Base-by-base conservation (phyloP, 2,888 invertebrate species). In the Sepioteuthis lessoniana region DNA sequence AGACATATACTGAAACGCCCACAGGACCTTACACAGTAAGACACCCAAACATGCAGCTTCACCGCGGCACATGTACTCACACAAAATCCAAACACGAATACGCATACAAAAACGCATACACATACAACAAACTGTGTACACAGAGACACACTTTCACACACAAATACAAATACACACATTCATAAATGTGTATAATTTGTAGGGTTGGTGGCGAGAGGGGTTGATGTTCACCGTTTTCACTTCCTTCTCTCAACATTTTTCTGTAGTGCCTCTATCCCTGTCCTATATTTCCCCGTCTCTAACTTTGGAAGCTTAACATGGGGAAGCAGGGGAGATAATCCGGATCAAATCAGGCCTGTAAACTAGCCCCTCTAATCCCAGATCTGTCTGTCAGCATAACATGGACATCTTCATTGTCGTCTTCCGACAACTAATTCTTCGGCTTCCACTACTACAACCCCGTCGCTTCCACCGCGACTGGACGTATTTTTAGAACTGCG, bases 361-460 rank as follows among this genome's bases (percentile, higher is more conserved):
- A 76, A 76, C 76, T 76, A 76, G 76, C 76, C 76, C 76, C 76
- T 16, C 76, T 76, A 76, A 76, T 76, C 76, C 76, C 76, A 76
- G 76, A 76, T 76, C 76, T 76, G 76, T 76, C 76, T 76, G 76
- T 76, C 76, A 76, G n/a, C 76, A n/a, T 76, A 76, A 35, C 76
- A 76, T 76, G 76, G 76, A 76, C 76, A 76, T 76, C 76, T 76
- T 76, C 76, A n/a, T 76, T 35, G 76, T 76, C n/a, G n/a, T 76
- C 35, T 35, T 76, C n/a, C 76, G 10, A 16, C n/a, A n/a, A 16
- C 76, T 13, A 16, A n/a, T 21, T 55, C 55, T 55, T 55, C 25
- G 55, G 0, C 25, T 16, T n/a, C 35, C 76, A 35, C 10, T 76
- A 76, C 35, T 76, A 76, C 76, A n/a, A 76, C 76, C 76, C 76